These are phyloP conservation scores for Eilema caniola DNA, from an alignment of 2,888 invertebrate species.

Conservation along the genomic window DNA sequence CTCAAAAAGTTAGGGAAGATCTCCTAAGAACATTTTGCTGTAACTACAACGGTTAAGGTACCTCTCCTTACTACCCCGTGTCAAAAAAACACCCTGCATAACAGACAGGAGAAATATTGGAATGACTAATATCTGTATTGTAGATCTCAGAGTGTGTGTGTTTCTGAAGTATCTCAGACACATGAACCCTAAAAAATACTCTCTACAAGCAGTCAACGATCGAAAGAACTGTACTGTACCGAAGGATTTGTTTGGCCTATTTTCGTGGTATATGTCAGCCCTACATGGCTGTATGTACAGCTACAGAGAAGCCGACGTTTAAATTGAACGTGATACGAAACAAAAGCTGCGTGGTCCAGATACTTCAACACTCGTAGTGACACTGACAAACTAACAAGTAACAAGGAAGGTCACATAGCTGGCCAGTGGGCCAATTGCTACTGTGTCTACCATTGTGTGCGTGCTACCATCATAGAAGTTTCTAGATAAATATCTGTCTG, in stretches of 20 bases:
- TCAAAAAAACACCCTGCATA: no score
- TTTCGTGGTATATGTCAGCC: background rate
- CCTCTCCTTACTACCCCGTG: no score
- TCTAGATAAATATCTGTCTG: background rate
- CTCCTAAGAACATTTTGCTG: no score
- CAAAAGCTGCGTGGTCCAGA: constrained; percentile 17
- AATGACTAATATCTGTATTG: no score
- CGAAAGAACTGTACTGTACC: no score
- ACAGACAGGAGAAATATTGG: no score
- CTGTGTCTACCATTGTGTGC: background rate
- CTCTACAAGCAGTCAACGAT: no score
- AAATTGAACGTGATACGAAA: constrained; percentile 13
- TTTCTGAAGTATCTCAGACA: no score
- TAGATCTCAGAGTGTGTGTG: no score
- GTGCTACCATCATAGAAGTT: background rate
- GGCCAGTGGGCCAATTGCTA: constrained; percentile 11
- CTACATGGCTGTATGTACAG: background rate
- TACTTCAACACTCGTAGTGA: constrained; percentile 6
- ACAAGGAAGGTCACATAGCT: constrained; percentile 19
- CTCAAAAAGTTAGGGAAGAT: no score
- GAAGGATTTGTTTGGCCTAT: background rate
- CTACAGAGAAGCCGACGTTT: constrained; percentile 1
- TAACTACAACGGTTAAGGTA: no score
- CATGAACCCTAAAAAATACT: no score
- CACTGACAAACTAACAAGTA: constrained; percentile 1